Base-by-base conservation (phyloP, 2,888 invertebrate genomes). In the Salticus scenicus region DNA sequence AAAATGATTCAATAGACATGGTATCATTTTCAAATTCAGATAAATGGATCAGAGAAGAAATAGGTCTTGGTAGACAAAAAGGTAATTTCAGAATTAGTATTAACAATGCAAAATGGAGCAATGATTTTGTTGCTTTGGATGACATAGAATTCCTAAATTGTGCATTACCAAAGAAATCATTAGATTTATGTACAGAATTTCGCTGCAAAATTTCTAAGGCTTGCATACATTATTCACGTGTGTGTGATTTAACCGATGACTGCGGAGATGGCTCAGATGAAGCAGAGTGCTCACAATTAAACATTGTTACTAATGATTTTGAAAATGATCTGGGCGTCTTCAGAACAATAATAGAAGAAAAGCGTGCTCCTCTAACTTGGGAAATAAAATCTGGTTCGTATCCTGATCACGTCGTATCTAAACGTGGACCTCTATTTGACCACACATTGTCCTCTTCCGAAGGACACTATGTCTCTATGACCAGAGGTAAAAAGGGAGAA, bases 231-330 rank as follows among this genome's bases (percentile, higher is more conserved):
- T 47, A 37, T 8, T 47, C 57, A 12, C 31, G 79, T 2, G 20
- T 88, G 7, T 88, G 88, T 57, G 87, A 88, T 51, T 42, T 87
- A 27, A 79, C 82, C 0, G 86, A 87, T 33, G 88, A 88, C 28
- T 88, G 88, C 30, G 88, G 84, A 0, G 88, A 88, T 77, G 76
- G 83, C 14, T 63, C 87, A 17, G 88, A 88, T n/a, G 88, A 88
- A 74, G 66, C 28, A 1, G 37, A 66, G 24, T 88, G 88, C 41
- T 42, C 37, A 12, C n/a, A n/a, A n/a, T 24, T 10, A 5, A 63
- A 72, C 1, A 71, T 64, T 31, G 5, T 71, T 4, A 37, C 24
- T 24, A 41, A 37, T 1, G 74, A 87, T 28, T 88, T 88, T 33
- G 88, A 88, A 72, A 75, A 67, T 17, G 83, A 80, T 1, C 47